phyloP scores from a whole-genome alignment of 2,888 invertebrate genomes.

The Ophioninae sp. region DNA sequence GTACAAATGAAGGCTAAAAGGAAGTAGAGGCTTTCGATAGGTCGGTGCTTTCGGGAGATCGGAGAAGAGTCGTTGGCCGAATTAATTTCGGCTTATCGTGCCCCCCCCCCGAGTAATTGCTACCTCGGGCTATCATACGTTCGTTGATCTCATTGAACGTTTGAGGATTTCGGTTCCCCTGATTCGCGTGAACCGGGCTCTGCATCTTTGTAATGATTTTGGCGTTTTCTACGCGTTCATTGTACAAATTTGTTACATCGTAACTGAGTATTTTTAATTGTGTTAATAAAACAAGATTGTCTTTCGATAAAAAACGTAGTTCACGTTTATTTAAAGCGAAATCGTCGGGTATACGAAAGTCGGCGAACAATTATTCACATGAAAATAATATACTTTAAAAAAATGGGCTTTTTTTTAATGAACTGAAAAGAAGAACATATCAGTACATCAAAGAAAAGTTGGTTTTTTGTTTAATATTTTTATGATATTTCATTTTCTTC shows the following conservation, averaged over 20 bases:
- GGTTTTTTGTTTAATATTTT: too few species aligned
- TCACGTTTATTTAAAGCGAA: not conserved
- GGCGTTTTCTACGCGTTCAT: not conserved
- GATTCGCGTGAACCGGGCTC: not conserved
- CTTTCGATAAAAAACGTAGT: not conserved
- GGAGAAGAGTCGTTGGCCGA: not conserved
- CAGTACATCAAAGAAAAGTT: too few species aligned
- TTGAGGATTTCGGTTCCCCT: not conserved
- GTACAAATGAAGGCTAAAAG: constrained; percentile 80
- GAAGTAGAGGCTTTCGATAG: constrained; percentile 62
- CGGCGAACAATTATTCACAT: too few species aligned
- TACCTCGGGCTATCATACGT: not conserved
- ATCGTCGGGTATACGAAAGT: not conserved
- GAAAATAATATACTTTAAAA: too few species aligned
- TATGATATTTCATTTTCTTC: too few species aligned
- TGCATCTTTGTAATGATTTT: not conserved
- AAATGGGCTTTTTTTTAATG: too few species aligned
- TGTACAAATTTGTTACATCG: constrained; percentile 35
- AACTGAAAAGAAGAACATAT: too few species aligned
- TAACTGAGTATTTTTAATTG: constrained; percentile 27
- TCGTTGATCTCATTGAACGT: not conserved
- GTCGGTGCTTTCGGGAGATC: not conserved
- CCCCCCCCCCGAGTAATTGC: not conserved
- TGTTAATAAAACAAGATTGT: constrained; percentile 45
- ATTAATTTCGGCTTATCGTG: not conserved